Base-by-base conservation (phyloP, 2,888 invertebrate genomes). In the Athalia rosae region DNA sequence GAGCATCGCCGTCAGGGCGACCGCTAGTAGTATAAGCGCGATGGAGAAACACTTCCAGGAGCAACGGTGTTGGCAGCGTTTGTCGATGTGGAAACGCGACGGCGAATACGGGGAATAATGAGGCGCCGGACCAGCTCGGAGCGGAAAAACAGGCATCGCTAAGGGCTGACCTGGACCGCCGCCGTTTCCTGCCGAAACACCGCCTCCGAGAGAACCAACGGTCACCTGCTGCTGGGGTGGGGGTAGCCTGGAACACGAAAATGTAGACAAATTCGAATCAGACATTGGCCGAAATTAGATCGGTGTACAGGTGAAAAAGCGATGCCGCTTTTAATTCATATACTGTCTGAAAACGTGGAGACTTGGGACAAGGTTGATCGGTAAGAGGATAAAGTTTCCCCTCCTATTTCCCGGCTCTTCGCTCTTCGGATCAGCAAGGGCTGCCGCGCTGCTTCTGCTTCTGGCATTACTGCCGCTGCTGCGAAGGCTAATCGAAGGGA, bases 41-140 rank as follows among this genome's bases (percentile, higher is more conserved):
- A 98, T 96, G 91, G 97, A 97, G 90, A 97, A 95, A 91, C 98
- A 98, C 92, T 97, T 97, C 98, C 98, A 98, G 89, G 97, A 96
- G 93, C 98, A 98, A 85, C 97, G 94, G 91, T 96, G 96, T 90
- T 96, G 96, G 92, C 96, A 97, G 85, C 96, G 94, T 91, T 97
- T 97, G 92, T 97, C 96, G 92, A 97, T 96, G 93, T 97, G 96
- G 92, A 97, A 97, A 91, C 97, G 94, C 89, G 96, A 97, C 89
- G 96, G 96, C 87, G 96, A 96, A 92, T 97, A 96, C 83, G 96
- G 96, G 90, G 96, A 96, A 87, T 96, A 96, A 90, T 96, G 96
- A 85, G 95, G 95, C 88, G 95, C 94, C 85, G 92, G 92, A 77
- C 92, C 92, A 83, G 92, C 91, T 80, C 96, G 93, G 85, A 95